Evolutionary conservation across 2,113 vertebrate species (phyloP).

Genomic region (Mus musculus): GRCm39 chr10:21195001-21195500

Average conservation of each 20-base stretch:
- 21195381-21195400: not conserved
- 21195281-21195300: slow-evolving; percentile 51
- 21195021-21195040: slow-evolving; percentile 59
- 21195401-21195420: not conserved
- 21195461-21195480: not conserved
- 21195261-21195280: slow-evolving; percentile 42
- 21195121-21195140: slow-evolving; percentile 88
- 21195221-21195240: slow-evolving; percentile 58
- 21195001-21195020: slow-evolving; percentile 63
- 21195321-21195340: slow-evolving; percentile 23
- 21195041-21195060: slow-evolving; percentile 80
- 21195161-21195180: slow-evolving; percentile 96
- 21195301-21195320: slow-evolving; percentile 2
- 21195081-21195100: slow-evolving; percentile 90
- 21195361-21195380: not conserved
- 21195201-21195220: slow-evolving; percentile 80
- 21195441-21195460: not conserved
- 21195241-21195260: not conserved
- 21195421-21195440: not conserved
- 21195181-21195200: slow-evolving; percentile 90
- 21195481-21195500: not conserved
- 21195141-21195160: slow-evolving; percentile 85
- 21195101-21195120: slow-evolving; percentile 89
- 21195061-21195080: slow-evolving; percentile 83
- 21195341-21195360: slow-evolving; percentile 19